Percentiles rank a stretch among this genome's conserved stretches.
These are phyloP conservation scores for Ormyrus pomaceus DNA, from an alignment of 2,888 invertebrate species.

Conservation along the genomic window DNA sequence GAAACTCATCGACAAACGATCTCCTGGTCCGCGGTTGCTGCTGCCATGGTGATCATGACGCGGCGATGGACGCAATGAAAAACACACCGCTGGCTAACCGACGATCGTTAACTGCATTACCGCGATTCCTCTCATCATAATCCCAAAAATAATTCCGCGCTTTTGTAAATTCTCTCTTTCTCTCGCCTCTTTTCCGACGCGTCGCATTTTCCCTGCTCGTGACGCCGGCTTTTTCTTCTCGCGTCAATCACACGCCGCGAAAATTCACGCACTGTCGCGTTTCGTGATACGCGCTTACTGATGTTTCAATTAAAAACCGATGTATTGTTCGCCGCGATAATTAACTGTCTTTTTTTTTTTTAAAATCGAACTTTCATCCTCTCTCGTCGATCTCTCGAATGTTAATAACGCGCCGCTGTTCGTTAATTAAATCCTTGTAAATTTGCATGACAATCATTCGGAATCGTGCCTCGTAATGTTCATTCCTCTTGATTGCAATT, in stretches of 20 bases:
- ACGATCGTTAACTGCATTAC: slow-evolving; percentile 13
- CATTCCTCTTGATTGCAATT: no score
- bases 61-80: neutral
- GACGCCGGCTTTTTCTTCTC: neutral
- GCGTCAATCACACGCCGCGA: slow-evolving; percentile 9
- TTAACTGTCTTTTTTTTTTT: no score
- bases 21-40: neutral
- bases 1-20: slow-evolving; percentile 11
- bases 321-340: no score
- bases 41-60: slow-evolving; percentile 2
- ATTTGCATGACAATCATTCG: no score
- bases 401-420: no score
- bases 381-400: no score
- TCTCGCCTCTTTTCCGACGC: neutral
- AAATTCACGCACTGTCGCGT: slow-evolving; percentile 19
- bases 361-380: no score
- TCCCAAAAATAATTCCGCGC: neutral
- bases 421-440: no score
- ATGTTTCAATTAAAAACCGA: no score
- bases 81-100: neutral
- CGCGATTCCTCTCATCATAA: slow-evolving; percentile 14
- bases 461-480: no score
- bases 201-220: neutral
- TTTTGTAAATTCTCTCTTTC: neutral
- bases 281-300: no score